Evolutionary conservation across 2,888 invertebrate genomes (phyloP), one percentile per base, ranked within the genome.

Genomic region (Diplolepis rosae): DNA sequence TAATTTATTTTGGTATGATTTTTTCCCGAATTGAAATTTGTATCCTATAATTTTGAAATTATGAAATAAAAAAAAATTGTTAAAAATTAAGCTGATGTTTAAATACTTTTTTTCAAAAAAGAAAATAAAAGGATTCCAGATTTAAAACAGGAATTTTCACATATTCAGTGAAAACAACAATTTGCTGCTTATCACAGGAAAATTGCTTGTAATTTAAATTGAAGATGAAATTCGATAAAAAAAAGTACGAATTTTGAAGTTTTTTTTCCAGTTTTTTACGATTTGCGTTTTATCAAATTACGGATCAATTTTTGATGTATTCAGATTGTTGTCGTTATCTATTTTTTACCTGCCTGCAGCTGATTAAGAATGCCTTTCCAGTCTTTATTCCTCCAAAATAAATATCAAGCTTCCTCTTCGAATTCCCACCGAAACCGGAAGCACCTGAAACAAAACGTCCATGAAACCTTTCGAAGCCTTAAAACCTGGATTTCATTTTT

Each of bases 331-430:
- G 56, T 32, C 3, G 18, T 13, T 56, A 30, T 30, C 30, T 30
- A 4, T 51, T 28, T 45, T 13, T 11, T 35, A 18, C 32, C 30
- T 28, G 42, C 30, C 27, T 22, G 18, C 24, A 48, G 7, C 15
- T 39, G 13, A 48, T 45, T 65, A 39, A 30, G 50, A 18, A 71
- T 22, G 68, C 30, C 51, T 24, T 71, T 69, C 65, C 54, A 52
- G 35, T 61, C 22, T 68, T 71, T 61, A 52, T 65, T 74, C 67
- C 56, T 70, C 28, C 65, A 27, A 11, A 72, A 54, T 71, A 56
- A 72, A 61, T 27, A 39, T n/a, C 13, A 30, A 52, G 56, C 66
- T 56, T 70, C 68, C 56, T 56, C 6, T 61, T 61, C 22, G 61
- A 39, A 61, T 54, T 35, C 32, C 24, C 48, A 51, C 65, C 45